Conservation (phyloP, 2,113 vertebrate species). For the Leptodactylus fuscus region DNA sequence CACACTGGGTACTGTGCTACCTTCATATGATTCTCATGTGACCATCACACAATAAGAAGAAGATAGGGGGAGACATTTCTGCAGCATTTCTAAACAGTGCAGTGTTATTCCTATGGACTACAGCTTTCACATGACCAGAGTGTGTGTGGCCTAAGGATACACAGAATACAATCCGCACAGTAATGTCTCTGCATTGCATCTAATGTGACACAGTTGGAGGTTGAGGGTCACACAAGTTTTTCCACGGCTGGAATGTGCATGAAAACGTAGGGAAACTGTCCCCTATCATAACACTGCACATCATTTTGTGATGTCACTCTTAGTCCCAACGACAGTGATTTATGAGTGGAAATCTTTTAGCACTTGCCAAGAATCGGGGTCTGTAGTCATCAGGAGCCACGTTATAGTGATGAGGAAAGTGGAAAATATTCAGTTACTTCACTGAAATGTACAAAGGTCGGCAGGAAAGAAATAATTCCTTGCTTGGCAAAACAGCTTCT, state of each 20-base stretch:
- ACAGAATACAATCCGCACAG: too few species aligned
- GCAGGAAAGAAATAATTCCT: conserved; percentile 19
- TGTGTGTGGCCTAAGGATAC: neutral
- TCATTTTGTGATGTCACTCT: neutral
- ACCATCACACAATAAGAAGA: neutral
- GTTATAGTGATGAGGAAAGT: neutral
- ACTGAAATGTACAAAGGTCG: conserved; percentile 5
- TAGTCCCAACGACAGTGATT: neutral
- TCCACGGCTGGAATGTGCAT: too few species aligned
- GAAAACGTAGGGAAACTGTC: too few species aligned
- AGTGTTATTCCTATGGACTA: neutral
- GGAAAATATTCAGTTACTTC: conserved; percentile 43
- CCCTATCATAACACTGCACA: too few species aligned
- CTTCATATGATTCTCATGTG: neutral
- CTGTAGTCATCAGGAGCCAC: neutral
- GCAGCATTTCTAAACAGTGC: too few species aligned
- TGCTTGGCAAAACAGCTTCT: conserved; percentile 14
- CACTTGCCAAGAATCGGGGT: neutral
- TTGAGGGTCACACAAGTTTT: too few species aligned
- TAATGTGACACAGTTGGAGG: too few species aligned
- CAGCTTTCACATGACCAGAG: neutral
- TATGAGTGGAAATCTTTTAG: neutral
- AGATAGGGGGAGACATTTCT: neutral
- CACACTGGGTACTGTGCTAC: neutral
- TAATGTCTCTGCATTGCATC: too few species aligned